Evolutionary conservation across 1,140 invertebrate species (phyloP).

Genomic region (Heterodera carotae): DNA sequence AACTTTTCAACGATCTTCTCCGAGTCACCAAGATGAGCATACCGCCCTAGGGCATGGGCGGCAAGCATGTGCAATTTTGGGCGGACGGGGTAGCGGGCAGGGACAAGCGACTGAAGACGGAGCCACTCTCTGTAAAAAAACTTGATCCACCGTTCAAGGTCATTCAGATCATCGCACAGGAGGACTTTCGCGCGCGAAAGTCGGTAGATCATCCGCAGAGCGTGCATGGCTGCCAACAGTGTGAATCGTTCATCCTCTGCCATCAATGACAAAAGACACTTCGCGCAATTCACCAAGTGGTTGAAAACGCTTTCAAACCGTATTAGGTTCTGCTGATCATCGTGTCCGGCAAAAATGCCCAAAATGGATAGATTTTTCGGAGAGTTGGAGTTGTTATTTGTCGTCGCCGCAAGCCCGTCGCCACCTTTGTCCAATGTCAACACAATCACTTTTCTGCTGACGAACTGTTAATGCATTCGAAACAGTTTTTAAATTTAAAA

Average conservation of each 20-base stretch:
- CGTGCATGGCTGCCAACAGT: neutral
- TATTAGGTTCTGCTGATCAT: too few relatives aligned
- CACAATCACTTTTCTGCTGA: too few relatives aligned
- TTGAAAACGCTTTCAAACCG: neutral
- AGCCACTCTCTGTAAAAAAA: neutral
- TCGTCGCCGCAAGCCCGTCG: too few relatives aligned
- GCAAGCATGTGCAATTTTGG: neutral
- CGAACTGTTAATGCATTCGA: too few relatives aligned
- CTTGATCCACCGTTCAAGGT: neutral
- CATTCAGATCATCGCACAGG: neutral
- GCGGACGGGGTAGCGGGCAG: neutral
- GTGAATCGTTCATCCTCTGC: neutral
- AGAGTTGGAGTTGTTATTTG: too few relatives aligned
- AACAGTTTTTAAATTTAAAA: too few relatives aligned
- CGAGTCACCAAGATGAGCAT: too few relatives aligned
- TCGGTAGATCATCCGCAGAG: neutral
- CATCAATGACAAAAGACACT: neutral
- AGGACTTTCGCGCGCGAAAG: neutral
- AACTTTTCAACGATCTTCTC: too few relatives aligned
- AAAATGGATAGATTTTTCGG: too few relatives aligned
- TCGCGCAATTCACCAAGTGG: neutral
- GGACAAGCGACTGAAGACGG: neutral
- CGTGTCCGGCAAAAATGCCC: too few relatives aligned
- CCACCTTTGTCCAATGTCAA: too few relatives aligned
- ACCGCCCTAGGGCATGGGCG: neutral